Evolutionary conservation across 2,113 vertebrate genomes (phyloP), one percentile per base, ranked within the genome.

Genomic region (Rhabdomys dilectus): DNA sequence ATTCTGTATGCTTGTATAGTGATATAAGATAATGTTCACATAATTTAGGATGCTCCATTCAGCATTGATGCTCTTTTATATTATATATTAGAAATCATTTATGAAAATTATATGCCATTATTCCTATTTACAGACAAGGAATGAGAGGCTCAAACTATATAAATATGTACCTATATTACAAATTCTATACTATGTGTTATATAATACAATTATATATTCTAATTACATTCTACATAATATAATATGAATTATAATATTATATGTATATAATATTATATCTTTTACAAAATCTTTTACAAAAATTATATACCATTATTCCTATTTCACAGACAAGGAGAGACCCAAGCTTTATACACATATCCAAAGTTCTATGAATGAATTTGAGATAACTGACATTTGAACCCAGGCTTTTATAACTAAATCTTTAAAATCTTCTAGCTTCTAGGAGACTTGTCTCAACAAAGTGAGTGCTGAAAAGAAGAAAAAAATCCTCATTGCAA

Each of bases 401-500:
- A 89, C 9, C 11, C 19, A 60, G 26, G 2, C 48, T 39, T 68
- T 11, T 9, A 42, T 45, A 22, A 66, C 9, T n/a, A 89, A 26
- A 21, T 51, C 77, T 75, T 42, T 24, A 34, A 9, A 53, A 62
- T 21, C 92, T 95, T 88, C 39, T 88, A 94, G 9, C 34, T 21
- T 29, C 13, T 10, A 16, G 21, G 17, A 92, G 1, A 0, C 17
- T 89, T 91, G 92, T 85, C 26, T 85, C 36, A 3, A 66, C 13
- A 51, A 91, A 91, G 39, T 13, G 76, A 24, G 29, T 78, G 51
- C 75, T 96, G 56, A 97, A 91, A 92, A 94, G 1, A 42, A 66
- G n/a, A 75, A 86, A 85, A 85, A 53, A 53, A 53, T 87, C 3
- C 2, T 92, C 53, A 17, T 51, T 91, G 75, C 96, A 87, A 12